Percentiles rank a stretch among this genome's conserved stretches.
These are phyloP conservation scores for Anhinga anhinga DNA, from an alignment of 2,113 vertebrate genomes.

Conservation along the genomic window DNA sequence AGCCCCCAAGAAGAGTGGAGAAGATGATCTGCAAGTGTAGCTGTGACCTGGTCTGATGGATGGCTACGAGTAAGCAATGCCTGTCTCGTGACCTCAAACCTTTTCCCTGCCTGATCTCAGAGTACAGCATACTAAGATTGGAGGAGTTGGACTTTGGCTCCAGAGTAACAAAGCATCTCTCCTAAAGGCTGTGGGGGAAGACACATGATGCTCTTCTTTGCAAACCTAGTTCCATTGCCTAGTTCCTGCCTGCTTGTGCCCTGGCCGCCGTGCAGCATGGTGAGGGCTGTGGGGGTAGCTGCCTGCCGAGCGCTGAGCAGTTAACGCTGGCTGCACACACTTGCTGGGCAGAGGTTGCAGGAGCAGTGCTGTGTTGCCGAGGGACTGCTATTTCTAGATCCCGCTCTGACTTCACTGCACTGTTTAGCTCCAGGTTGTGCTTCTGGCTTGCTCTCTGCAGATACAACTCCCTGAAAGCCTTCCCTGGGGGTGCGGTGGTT, in stretches of 20 bases:
- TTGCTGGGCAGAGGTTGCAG: neutral
- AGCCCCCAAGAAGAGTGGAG: neutral
- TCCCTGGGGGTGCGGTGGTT: neutral
- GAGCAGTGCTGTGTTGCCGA: neutral
- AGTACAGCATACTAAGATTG: neutral
- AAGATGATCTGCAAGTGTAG: neutral
- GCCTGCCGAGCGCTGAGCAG: neutral
- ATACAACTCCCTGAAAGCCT: neutral
- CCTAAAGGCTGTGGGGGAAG: neutral
- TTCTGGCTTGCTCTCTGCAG: neutral
- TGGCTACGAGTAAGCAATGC: neutral
- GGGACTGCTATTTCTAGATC: neutral
- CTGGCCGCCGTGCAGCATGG: rapidly evolving
- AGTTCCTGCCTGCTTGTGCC: rapidly evolving
- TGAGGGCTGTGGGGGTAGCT: rapidly evolving
- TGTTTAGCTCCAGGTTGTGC: neutral
- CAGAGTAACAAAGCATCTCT: neutral
- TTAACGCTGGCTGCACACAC: neutral
- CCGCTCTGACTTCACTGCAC: neutral
- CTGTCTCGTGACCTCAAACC: neutral
- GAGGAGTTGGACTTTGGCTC: neutral
- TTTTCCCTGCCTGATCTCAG: neutral
- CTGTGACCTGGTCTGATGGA: neutral
- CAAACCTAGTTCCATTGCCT: neutral
- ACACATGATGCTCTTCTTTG: neutral